phyloP scores from a whole-genome alignment of 2,888 invertebrate genomes.

The Troides helena region DNA sequence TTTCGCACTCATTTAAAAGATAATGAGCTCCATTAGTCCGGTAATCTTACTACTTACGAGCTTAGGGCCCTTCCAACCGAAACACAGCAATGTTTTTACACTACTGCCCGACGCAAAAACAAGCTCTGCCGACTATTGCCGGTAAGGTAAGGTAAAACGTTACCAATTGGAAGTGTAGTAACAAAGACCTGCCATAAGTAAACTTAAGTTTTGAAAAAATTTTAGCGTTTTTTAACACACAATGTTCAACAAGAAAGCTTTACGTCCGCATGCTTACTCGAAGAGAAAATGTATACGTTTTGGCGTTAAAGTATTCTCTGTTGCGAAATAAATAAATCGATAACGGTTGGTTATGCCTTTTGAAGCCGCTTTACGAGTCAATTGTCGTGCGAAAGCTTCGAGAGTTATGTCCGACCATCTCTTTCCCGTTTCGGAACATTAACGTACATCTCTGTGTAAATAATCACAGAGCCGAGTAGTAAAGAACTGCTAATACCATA shows the following conservation, averaged over 20 bases:
- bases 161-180: too few species aligned
- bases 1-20: too few species aligned
- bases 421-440: constrained; percentile 50
- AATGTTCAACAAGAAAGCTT: constrained; percentile 5
- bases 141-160: too few species aligned
- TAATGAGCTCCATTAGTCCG: too few species aligned
- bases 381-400: constrained; percentile 51
- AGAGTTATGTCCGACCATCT: constrained; percentile 50
- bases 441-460: constrained; percentile 46
- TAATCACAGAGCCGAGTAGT: constrained; percentile 35
- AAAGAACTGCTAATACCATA: not conserved
- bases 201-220: too few species aligned
- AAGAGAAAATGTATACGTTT: constrained; percentile 1
- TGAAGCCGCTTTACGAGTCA: constrained; percentile 43
- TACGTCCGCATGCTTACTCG: constrained; percentile 15
- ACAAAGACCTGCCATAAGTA: too few species aligned
- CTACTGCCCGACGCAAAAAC: too few species aligned
- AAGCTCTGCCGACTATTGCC: too few species aligned
- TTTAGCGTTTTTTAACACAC: not conserved
- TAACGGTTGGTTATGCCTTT: constrained; percentile 22
- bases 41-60: too few species aligned
- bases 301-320: constrained; percentile 16
- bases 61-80: too few species aligned
- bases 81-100: too few species aligned
- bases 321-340: constrained; percentile 22